These are phyloP conservation scores for Prorops nasuta DNA, from an alignment of 1,140 invertebrate species.

Conservation along the genomic window DNA sequence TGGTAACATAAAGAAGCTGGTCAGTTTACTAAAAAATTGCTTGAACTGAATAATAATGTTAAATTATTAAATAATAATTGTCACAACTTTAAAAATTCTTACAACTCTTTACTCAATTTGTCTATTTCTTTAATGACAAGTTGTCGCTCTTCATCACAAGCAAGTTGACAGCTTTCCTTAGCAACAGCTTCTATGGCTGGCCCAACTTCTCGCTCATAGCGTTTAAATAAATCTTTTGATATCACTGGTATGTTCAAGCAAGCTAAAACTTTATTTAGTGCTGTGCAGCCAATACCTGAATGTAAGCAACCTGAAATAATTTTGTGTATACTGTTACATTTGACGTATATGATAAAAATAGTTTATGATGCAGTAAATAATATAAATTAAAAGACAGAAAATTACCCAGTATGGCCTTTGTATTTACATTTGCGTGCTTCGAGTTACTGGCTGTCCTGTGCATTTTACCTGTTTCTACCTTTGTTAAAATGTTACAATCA, in stretches of 20 bases:
- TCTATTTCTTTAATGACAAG: background rate
- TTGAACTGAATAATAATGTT: no score
- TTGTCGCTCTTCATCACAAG: background rate
- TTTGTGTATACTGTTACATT: background rate
- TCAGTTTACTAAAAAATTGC: no score
- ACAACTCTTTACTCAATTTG: background rate
- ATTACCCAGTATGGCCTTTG: background rate
- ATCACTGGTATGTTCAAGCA: background rate
- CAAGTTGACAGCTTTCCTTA: background rate
- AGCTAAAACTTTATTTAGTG: background rate
- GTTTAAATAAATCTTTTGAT: background rate
- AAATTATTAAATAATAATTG: no score
- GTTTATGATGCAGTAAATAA: background rate
- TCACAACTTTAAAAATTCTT: background rate
- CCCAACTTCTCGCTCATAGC: conserved; percentile 1
- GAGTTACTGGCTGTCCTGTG: background rate
- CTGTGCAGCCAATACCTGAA: background rate
- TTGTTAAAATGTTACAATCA: background rate
- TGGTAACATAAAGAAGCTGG: no score
- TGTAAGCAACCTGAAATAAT: background rate
- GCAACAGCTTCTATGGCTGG: background rate
- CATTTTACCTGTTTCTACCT: background rate
- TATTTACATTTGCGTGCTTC: background rate
- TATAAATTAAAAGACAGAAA: background rate
- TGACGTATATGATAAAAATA: background rate